Evolutionary conservation across 2,888 invertebrate species (phyloP).

Genomic region (Eupithecia subumbrata): DNA sequence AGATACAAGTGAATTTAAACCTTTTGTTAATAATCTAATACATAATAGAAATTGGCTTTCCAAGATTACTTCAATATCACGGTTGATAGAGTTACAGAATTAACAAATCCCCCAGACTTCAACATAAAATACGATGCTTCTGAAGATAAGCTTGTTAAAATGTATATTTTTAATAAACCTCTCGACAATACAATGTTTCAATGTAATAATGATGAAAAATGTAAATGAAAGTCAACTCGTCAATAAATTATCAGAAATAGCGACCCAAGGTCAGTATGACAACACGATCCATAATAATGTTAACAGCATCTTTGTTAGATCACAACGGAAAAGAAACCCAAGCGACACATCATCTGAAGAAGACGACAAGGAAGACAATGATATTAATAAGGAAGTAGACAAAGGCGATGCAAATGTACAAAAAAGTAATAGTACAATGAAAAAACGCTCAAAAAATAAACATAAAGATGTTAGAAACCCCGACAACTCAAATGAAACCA

Average conservation of each 20-base stretch:
- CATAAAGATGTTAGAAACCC: not conserved
- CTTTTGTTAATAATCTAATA: not conserved
- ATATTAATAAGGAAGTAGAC: not conserved
- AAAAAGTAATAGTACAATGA: not conserved
- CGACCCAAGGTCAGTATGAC: not conserved
- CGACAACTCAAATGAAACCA: not conserved
- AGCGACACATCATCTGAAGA: not conserved
- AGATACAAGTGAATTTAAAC: not conserved
- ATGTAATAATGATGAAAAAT: constrained; percentile 17
- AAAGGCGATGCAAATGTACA: not conserved
- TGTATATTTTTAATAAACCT: constrained; percentile 33
- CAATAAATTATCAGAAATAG: not conserved
- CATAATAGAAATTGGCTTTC: constrained; percentile 3
- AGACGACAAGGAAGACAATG: not conserved
- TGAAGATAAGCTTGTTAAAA: constrained; percentile 11
- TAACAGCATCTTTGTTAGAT: not conserved
- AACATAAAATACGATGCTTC: constrained; percentile 21
- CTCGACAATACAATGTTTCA: constrained; percentile 20
- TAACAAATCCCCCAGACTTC: constrained; percentile 14
- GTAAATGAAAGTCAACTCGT: constrained; percentile 18
- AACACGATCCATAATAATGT: not conserved
- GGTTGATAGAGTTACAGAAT: constrained; percentile 22
- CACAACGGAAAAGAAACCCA: not conserved
- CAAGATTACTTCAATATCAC: constrained; percentile 28
- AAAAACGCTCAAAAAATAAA: not conserved